phyloP scores from a whole-genome alignment of 2,113 vertebrate species.

The Raphicerus campestris region DNA sequence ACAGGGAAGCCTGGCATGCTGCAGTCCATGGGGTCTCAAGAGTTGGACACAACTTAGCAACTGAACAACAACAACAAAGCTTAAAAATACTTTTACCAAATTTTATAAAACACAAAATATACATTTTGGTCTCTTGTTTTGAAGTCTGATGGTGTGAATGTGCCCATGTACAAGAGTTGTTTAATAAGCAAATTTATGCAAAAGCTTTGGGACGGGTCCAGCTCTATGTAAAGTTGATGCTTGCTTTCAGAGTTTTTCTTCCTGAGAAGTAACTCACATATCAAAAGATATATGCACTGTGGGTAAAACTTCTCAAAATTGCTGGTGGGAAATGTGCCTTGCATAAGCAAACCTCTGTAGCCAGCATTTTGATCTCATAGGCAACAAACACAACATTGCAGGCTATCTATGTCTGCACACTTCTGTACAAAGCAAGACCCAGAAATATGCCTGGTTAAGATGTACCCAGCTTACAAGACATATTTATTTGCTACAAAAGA shows the following conservation, averaged over 20 bases:
- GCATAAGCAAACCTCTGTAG: not conserved
- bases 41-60: not conserved
- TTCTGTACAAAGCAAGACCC: not conserved
- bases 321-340: not conserved
- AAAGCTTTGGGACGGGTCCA: not conserved
- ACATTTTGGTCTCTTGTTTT: not conserved
- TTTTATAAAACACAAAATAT: not conserved
- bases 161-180: not conserved
- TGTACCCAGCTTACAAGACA: not conserved
- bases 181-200: not conserved
- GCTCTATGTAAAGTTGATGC: not conserved
- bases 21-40: not conserved
- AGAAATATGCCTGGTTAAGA: not conserved
- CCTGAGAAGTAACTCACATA: not conserved
- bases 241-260: not conserved
- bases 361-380: not conserved
- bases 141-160: not conserved
- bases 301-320: not conserved
- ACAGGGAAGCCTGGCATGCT: not conserved
- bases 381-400: not conserved
- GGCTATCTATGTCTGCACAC: not conserved
- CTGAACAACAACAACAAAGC: not conserved
- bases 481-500: not conserved
- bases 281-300: not conserved
- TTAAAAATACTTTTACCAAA: not conserved